Percentiles rank a stretch among this genome's conserved stretches.
Conservation (phyloP, 2,888 invertebrate species). For the Sialis lutaria region DNA sequence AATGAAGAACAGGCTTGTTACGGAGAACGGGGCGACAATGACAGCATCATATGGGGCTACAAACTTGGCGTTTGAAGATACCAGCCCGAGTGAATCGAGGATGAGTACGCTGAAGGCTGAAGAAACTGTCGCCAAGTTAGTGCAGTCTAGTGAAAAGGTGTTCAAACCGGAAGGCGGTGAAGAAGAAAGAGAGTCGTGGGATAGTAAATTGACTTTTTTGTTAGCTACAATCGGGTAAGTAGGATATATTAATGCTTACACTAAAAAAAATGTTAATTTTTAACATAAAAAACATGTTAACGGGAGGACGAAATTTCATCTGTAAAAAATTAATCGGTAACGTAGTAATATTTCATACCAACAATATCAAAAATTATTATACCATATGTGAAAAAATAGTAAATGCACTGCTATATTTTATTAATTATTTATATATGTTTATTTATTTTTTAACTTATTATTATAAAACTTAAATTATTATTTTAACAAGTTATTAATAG, state of each 20-base stretch:
- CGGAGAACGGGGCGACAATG: slow-evolving; percentile 43
- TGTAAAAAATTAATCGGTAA: too few species aligned
- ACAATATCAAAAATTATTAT: too few species aligned
- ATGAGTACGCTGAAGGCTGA: slow-evolving; percentile 13
- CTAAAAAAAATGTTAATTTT: too few species aligned
- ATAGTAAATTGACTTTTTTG: slow-evolving; percentile 80
- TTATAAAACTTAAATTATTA: too few species aligned
- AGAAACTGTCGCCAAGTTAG: slow-evolving; percentile 3
- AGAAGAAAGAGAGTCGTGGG: slow-evolving; percentile 80
- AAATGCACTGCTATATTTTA: too few species aligned
- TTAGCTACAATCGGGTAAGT: slow-evolving; percentile 67
- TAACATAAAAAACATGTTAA: too few species aligned
- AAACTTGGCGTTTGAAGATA: slow-evolving; percentile 63
- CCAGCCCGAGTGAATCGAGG: slow-evolving; percentile 33
- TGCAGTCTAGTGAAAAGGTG: slow-evolving; percentile 29
- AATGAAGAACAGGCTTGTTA: slow-evolving; percentile 60
- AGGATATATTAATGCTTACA: slow-evolving; percentile 10
- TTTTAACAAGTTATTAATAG: too few species aligned
- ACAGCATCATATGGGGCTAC: slow-evolving; percentile 67
- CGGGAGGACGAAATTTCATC: too few species aligned
- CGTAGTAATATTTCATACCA: too few species aligned
- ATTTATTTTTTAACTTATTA: too few species aligned
- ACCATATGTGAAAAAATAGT: too few species aligned
- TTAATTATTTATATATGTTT: too few species aligned
- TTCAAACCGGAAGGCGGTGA: slow-evolving; percentile 49